A percentile compares a stretch with the other conserved stretches of the same genome.
phyloP scores from a whole-genome alignment of 2,797 vertebrate species.

The Anguilla megastoma region DNA sequence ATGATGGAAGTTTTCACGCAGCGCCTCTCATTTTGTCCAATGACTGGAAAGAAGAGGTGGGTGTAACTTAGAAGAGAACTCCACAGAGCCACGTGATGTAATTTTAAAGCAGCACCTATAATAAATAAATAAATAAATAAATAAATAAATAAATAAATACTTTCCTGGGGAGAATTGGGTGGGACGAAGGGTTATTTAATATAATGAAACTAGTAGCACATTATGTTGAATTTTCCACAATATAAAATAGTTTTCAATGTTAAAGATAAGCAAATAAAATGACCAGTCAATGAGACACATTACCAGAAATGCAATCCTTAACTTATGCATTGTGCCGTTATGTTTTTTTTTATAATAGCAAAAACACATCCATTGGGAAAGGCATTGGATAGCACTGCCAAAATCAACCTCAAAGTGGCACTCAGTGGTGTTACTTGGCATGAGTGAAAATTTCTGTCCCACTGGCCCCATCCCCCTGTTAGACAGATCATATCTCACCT shows the following conservation, averaged over 20 bases:
- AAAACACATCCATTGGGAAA: neutral
- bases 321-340: neutral
- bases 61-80: constrained; percentile 44
- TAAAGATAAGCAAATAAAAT: neutral
- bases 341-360: neutral
- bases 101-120: constrained; percentile 43
- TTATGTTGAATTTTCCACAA: neutral
- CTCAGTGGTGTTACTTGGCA: neutral
- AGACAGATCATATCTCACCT: constrained; percentile 22
- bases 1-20: constrained; percentile 52
- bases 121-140: neutral
- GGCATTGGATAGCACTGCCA: neutral
- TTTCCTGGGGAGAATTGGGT: neutral
- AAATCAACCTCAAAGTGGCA: neutral
- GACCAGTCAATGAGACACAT: neutral
- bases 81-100: constrained; percentile 60
- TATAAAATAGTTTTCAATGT: neutral
- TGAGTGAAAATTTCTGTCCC: neutral
- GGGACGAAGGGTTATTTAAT: neutral
- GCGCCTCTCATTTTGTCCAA: constrained; percentile 59
- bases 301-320: neutral
- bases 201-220: neutral
- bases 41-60: constrained; percentile 59
- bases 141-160: neutral
- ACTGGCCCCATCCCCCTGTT: neutral